Evolutionary conservation across 2,113 vertebrate species (phyloP).

Genomic region (Noturus placidus): DNA sequence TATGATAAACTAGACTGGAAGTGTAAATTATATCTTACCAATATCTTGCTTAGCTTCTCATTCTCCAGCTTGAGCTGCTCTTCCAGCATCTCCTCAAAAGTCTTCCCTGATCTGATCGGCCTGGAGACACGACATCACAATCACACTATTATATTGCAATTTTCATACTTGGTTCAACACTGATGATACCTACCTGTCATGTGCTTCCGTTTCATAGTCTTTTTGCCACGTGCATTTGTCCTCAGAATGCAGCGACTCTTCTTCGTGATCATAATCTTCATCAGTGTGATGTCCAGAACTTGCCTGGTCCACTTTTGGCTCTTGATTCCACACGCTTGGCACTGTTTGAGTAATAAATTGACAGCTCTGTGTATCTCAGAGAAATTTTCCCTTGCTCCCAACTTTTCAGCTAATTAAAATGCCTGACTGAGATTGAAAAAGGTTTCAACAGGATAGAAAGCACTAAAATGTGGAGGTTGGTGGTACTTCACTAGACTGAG

Average conservation of each 20-base stretch:
- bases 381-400: neutral
- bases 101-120: slow-evolving; percentile 82
- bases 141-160: neutral
- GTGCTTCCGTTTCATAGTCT: neutral
- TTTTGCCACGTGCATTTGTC: slow-evolving; percentile 9
- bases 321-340: slow-evolving; percentile 11
- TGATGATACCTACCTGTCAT: slow-evolving; percentile 61
- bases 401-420: neutral
- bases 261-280: slow-evolving; percentile 33
- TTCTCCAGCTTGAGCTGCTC: slow-evolving; percentile 88
- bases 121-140: slow-evolving; percentile 61
- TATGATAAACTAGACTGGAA: neutral
- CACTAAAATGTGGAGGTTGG: neutral
- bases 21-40: slow-evolving; percentile 62
- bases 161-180: neutral
- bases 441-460: neutral
- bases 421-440: neutral
- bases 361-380: neutral
- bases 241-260: slow-evolving; percentile 31
- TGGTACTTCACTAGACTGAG: neutral
- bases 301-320: slow-evolving; percentile 25
- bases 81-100: slow-evolving; percentile 91
- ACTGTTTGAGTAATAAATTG: neutral
- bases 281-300: slow-evolving; percentile 21
- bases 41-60: slow-evolving; percentile 72